These are phyloP conservation scores for Chelmon rostratus DNA, from an alignment of 2,797 vertebrate species.

Conservation along the genomic window DNA sequence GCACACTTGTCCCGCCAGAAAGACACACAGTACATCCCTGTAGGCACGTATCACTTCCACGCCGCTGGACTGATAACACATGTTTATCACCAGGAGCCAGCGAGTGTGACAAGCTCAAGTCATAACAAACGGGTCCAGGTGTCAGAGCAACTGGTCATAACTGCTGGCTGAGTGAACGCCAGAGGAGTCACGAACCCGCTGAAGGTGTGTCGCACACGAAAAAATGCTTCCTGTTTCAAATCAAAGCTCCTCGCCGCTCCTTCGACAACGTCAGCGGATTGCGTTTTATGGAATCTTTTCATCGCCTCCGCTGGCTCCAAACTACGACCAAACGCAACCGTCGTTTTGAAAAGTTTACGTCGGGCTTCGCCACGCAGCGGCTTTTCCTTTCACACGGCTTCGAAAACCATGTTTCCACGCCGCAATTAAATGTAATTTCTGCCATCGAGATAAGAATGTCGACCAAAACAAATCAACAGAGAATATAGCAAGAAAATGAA, in stretches of 20 bases:
- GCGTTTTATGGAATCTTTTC: constrained; percentile 44
- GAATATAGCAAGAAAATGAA: constrained; percentile 65
- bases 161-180: constrained; percentile 41
- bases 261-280: constrained; percentile 28
- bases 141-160: constrained; percentile 46
- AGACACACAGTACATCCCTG: constrained; percentile 36
- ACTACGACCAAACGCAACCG: neutral
- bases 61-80: constrained; percentile 53
- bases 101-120: constrained; percentile 65
- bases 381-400: constrained; percentile 52
- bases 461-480: constrained; percentile 78
- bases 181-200: constrained; percentile 36
- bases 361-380: constrained; percentile 57
- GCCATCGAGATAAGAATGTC: constrained; percentile 79
- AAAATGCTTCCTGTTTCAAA: constrained; percentile 23
- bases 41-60: constrained; percentile 65
- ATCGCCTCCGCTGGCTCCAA: constrained; percentile 16
- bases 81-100: constrained; percentile 65
- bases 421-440: constrained; percentile 83
- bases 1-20: neutral
- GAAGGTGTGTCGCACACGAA: constrained; percentile 37
- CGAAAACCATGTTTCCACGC: constrained; percentile 62
- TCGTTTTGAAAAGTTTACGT: constrained; percentile 55
- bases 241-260: neutral
- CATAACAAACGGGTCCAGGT: constrained; percentile 71